Percentiles rank a stretch among this genome's conserved stretches.
These are phyloP conservation scores for Plecotus auritus DNA, from an alignment of 2,113 vertebrate species.

Conservation along the genomic window DNA sequence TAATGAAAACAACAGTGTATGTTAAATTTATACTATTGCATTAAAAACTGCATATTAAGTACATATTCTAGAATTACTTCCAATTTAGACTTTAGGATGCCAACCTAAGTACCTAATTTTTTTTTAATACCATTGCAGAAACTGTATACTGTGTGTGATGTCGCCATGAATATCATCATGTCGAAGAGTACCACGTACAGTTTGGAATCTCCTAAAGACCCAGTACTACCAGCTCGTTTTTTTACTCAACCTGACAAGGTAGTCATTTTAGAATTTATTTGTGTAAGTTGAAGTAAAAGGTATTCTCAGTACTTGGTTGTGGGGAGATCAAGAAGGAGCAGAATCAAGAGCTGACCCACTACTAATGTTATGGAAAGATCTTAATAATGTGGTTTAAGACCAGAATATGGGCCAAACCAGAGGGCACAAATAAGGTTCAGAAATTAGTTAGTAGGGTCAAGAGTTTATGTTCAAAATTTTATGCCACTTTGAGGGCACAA, in stretches of 20 bases:
- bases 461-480: neutral
- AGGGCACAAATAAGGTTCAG: neutral
- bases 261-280: conserved; percentile 38
- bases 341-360: neutral
- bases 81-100: neutral
- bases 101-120: neutral
- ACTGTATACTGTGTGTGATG: conserved; percentile 98
- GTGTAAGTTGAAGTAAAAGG: neutral
- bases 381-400: neutral
- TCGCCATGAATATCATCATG: conserved; percentile 99
- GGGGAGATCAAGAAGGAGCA: neutral
- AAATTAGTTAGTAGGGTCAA: neutral
- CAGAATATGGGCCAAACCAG: neutral
- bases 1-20: neutral
- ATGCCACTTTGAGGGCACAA: neutral
- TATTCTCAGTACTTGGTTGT: neutral
- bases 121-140: conserved; percentile 83
- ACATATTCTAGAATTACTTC: neutral
- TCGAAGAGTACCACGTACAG: conserved; percentile 99
- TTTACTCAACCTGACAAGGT: conserved; percentile 99
- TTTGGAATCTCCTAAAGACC: conserved; percentile 98
- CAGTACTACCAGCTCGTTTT: conserved; percentile 93
- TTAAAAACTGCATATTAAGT: neutral
- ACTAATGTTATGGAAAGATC: neutral
- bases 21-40: neutral